A percentile compares a stretch with the other conserved stretches of the same genome.
phyloP scores from a whole-genome alignment of 2,888 invertebrate genomes.

The Norana najaformis region DNA sequence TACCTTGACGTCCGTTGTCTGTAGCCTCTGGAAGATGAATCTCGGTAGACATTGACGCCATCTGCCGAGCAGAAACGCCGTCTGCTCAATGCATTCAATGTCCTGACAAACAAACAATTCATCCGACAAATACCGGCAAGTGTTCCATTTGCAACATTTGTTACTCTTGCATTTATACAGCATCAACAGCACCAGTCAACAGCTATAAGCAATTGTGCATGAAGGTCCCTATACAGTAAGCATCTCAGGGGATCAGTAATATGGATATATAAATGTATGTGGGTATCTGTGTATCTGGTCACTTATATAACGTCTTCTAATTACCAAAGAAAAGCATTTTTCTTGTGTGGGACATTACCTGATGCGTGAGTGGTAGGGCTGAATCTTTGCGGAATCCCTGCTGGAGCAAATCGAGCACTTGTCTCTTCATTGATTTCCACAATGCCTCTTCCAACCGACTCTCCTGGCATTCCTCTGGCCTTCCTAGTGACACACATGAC shows the following conservation, averaged over 20 bases:
- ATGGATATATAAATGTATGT: no score
- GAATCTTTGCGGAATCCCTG: neutral
- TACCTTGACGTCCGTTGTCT: slow-evolving; percentile 78
- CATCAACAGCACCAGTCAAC: neutral
- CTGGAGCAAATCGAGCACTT: slow-evolving; percentile 24
- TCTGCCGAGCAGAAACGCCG: slow-evolving; percentile 66
- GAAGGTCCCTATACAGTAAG: neutral
- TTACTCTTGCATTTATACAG: neutral
- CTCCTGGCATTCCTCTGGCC: neutral
- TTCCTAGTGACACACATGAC: neutral
- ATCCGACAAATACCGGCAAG: neutral
- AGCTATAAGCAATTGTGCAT: neutral
- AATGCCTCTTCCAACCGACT: neutral
- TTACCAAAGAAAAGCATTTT: neutral
- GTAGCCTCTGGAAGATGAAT: slow-evolving; percentile 81
- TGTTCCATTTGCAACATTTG: neutral
- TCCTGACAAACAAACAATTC: slow-evolving; percentile 49
- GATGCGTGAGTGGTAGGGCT: slow-evolving; percentile 25
- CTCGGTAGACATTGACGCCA: slow-evolving; percentile 75
- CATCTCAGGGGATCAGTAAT: neutral
- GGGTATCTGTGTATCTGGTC: neutral
- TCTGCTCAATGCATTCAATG: slow-evolving; percentile 59
- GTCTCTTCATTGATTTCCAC: neutral
- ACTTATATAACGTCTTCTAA: neutral
- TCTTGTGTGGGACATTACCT: neutral